These are phyloP conservation scores for Protonemura montana DNA, from an alignment of 2,888 invertebrate species.

Conservation along the genomic window DNA sequence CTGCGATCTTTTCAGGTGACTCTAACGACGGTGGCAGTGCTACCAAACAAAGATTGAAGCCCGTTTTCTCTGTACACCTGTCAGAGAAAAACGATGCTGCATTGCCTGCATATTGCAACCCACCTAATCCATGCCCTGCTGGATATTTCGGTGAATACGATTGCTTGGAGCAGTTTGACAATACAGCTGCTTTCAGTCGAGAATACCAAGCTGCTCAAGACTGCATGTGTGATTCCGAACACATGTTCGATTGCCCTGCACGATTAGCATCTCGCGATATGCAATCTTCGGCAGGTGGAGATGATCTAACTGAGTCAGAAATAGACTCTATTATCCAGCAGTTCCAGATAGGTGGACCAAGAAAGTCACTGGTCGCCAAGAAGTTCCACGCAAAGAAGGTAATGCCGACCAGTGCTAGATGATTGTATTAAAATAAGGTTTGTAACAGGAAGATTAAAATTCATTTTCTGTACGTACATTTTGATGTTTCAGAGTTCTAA, in stretches of 20 bases:
- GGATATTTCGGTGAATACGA: slow-evolving; percentile 90
- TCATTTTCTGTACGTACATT: too few relatives aligned
- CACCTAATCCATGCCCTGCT: slow-evolving; percentile 97
- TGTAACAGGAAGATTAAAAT: too few relatives aligned
- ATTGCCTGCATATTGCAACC: slow-evolving; percentile 97
- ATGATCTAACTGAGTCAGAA: slow-evolving; percentile 62
- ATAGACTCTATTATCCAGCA: slow-evolving; percentile 74
- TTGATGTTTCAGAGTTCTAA: slow-evolving; percentile 70
- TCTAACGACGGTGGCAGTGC: background rate
- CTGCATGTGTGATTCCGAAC: slow-evolving; percentile 98
- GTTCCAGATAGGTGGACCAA: slow-evolving; percentile 66
- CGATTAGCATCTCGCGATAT: slow-evolving; percentile 52
- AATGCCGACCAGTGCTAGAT: too few relatives aligned
- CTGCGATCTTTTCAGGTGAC: background rate
- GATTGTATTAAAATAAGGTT: too few relatives aligned
- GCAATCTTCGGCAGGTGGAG: slow-evolving; percentile 51
- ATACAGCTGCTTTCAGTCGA: slow-evolving; percentile 93
- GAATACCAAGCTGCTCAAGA: slow-evolving; percentile 92
- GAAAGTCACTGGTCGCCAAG: slow-evolving; percentile 78
- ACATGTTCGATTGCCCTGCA: slow-evolving; percentile 92
- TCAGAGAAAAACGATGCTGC: slow-evolving; percentile 89
- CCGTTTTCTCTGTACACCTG: slow-evolving; percentile 65
- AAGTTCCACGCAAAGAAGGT: slow-evolving; percentile 72
- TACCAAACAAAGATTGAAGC: slow-evolving; percentile 66
- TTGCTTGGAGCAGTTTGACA: slow-evolving; percentile 91